These are phyloP conservation scores for Cyphotilapia sp. DNA, from an alignment of 2,113 vertebrate species.

Conservation along the genomic window DNA sequence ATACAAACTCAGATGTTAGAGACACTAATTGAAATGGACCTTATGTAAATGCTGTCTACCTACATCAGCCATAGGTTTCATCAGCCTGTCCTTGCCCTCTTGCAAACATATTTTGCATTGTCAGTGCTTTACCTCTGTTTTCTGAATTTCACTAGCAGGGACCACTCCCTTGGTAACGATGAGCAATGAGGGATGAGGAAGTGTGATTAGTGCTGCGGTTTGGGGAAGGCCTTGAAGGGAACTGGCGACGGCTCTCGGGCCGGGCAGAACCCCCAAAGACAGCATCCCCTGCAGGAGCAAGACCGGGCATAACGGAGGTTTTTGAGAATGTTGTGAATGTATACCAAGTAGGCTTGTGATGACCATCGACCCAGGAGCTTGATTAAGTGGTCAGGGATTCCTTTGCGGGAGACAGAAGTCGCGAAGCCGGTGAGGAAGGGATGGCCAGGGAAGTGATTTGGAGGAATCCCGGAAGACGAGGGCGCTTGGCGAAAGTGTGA, in stretches of 20 bases:
- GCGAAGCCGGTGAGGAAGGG: fast-evolving
- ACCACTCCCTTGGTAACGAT: neutral
- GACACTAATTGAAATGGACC: conserved; percentile 5
- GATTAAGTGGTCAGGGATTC: fast-evolving
- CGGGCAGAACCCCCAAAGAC: neutral
- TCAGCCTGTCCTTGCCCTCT: conserved; percentile 3
- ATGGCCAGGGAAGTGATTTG: fast-evolving
- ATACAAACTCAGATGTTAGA: neutral
- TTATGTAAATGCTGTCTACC: neutral
- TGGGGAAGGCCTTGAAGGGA: neutral
- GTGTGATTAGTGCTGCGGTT: neutral
- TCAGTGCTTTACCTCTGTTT: neutral
- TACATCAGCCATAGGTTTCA: neutral
- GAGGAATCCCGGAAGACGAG: fast-evolving
- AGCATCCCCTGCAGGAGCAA: neutral
- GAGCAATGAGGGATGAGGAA: neutral
- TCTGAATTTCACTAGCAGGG: neutral
- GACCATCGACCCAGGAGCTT: fast-evolving
- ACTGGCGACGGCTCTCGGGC: no score
- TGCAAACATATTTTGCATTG: neutral
- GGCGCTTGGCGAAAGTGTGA: fast-evolving
- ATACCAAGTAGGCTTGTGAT: neutral
- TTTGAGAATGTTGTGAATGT: neutral
- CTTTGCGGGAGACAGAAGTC: fast-evolving
- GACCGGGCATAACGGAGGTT: fast-evolving